Evolutionary conservation across 92 coral and sea anemone genomes (phyloP).

Genomic region (Galaxea fascicularis): DNA sequence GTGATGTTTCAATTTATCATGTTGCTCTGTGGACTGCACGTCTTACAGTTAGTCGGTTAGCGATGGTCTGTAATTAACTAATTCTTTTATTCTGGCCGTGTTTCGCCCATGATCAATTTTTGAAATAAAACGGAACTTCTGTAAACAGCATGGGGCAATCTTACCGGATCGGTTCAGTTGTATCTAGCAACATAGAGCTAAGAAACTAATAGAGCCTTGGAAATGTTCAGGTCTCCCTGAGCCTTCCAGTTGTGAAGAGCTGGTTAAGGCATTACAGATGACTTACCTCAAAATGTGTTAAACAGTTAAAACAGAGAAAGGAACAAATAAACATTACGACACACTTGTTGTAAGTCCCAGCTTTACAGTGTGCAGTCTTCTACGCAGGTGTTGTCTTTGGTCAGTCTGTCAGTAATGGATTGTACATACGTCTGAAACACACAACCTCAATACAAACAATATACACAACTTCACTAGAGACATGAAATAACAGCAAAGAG

Average conservation of each 20-base stretch:
- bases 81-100: too few species aligned
- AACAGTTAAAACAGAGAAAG: background rate
- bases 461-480: too few species aligned
- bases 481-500: too few species aligned
- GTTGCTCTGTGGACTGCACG: too few species aligned
- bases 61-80: too few species aligned
- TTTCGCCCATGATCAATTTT: too few species aligned
- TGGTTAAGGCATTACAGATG: background rate
- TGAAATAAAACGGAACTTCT: too few species aligned
- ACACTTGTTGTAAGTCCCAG: slow-evolving; percentile 16
- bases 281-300: slow-evolving; percentile 26
- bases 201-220: background rate
- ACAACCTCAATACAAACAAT: slow-evolving; percentile 34
- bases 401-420: slow-evolving; percentile 39
- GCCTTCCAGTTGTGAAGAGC: background rate
- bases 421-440: slow-evolving; percentile 34
- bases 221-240: background rate
- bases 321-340: slow-evolving; percentile 15
- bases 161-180: background rate
- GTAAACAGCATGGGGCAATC: too few species aligned
- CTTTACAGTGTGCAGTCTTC: slow-evolving; percentile 22
- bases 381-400: slow-evolving; percentile 16
- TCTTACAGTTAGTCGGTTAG: too few species aligned
- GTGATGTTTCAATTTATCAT: too few species aligned
- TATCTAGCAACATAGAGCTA: background rate